Base-by-base conservation (phyloP, 2,888 invertebrate species). In the Heliothis peltigera region DNA sequence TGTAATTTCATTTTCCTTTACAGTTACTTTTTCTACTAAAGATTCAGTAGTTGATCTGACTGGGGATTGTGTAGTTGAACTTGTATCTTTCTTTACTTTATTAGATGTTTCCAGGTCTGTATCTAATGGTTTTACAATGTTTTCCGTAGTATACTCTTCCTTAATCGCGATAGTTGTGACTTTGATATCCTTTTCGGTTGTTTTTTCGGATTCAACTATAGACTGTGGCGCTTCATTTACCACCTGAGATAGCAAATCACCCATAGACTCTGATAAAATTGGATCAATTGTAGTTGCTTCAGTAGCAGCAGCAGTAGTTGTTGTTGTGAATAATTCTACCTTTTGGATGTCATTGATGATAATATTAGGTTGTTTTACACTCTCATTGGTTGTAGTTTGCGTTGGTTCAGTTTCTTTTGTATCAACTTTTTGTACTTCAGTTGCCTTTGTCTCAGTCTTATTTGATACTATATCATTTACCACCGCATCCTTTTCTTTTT, bases 211-310 rank as follows among this genome's bases (percentile, higher is more conserved):
- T 42, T 81, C 76, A 32, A 86, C 22, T 49, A 89, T 84, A 10
- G 87, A 71, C 67, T 90, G 86, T 0, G 90, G 90, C 19, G 81
- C 83, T 78, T 89, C 84, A 78, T 94, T 87, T 5, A 91, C 93
- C 59, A 95, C 89, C 86, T 95, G 95, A n/a, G 92, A 95, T n/a
- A 95, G 43, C 75, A 95, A 85, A 81, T 95, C 94, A 60, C 87
- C 93, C 91, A 95, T 94, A 2, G 95, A 95, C 71, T 92, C 94
- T 1, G 93, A 90, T 69, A 95, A 82, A 70, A 93, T 86, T 53
- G 91, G 88, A 77, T 95, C 95, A 15, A 93, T 90, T 4, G 92
- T 90, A 25, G 89, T 89, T 35, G 70, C 80, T 55, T 84, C 82
- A 43, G 78, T 47, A 19, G 71, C 44, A 70, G 54, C 35, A 70